Evolutionary conservation across 2,797 vertebrate genomes (phyloP).

Genomic region (Rachycentron canadum): DNA sequence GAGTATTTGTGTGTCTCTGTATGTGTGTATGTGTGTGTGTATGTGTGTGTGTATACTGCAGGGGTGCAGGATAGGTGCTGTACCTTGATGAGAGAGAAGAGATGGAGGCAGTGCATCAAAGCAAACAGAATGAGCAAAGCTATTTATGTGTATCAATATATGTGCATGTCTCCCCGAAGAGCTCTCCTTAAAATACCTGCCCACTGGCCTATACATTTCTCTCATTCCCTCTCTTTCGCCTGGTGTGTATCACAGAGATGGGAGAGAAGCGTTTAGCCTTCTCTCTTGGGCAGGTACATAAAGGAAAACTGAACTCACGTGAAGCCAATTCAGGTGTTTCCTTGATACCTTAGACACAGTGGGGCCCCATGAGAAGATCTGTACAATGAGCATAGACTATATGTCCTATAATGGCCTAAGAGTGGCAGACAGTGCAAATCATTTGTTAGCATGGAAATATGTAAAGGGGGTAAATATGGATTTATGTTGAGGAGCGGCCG

Average conservation of each 20-base stretch:
- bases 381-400: slow-evolving; percentile 35
- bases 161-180: slow-evolving; percentile 56
- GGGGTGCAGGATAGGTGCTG: slow-evolving; percentile 39
- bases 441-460: slow-evolving; percentile 81
- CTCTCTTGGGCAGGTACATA: slow-evolving; percentile 38
- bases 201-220: slow-evolving; percentile 43
- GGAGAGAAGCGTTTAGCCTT: slow-evolving; percentile 8
- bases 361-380: slow-evolving; percentile 21
- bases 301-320: slow-evolving; percentile 36
- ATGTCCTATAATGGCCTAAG: slow-evolving; percentile 47
- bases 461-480: slow-evolving; percentile 84
- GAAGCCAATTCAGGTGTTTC: slow-evolving; percentile 46
- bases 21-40: neutral
- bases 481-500: slow-evolving; percentile 78
- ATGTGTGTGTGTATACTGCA: slow-evolving; percentile 21
- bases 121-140: slow-evolving; percentile 60
- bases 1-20: slow-evolving; percentile 29
- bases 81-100: slow-evolving; percentile 59
- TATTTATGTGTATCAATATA: slow-evolving; percentile 61
- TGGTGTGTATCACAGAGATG: slow-evolving; percentile 19
- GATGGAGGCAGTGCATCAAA: slow-evolving; percentile 61
- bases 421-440: slow-evolving; percentile 74
- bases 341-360: slow-evolving; percentile 27
- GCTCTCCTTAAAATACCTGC: slow-evolving; percentile 55
- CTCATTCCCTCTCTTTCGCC: slow-evolving; percentile 6